Evolutionary conservation across 1,140 invertebrate genomes (phyloP), one percentile per base, ranked within the genome.

Genomic region (Meloidogyne floridensis): DNA sequence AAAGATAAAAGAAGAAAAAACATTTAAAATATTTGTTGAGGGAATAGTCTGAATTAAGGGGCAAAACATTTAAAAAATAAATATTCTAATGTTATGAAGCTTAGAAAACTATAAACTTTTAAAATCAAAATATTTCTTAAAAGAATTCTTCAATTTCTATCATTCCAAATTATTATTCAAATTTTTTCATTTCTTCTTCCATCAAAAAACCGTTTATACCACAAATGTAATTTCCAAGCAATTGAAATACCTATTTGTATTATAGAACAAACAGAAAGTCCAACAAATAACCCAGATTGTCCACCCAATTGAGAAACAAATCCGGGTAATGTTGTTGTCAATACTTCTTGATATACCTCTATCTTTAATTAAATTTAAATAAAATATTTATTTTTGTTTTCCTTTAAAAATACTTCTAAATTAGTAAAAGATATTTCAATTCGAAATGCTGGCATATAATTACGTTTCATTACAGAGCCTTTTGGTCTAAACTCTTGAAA

Each of bases 231-330:
- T 72, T 82, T 80, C 51, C 71, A 59, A 69, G 78, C 18, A 11
- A 71, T 43, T 13, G 76, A 80, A n/a, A 81, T 20, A 10, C 13
- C 32, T 51, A 81, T 81, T 72, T 81, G 80, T 51, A 80, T 71
- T 18, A 81, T 42, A 43, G 75, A 47, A 32, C 75, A 65, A 13
- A 81, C 56, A 32, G 80, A 81, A 54, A 81, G 65, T 9, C 80
- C 80, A 65, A 81, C 75, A 72, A 75, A 80, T 5, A 81, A 15
- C 5, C 76, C 80, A 4, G 65, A 80, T 72, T 88, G 87, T 4
- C 87, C 87, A 65, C 87, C 87, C 73, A 88, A 90, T 79, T 88
- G 87, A 32, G 87, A 88, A 88, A 88, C 90, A 79, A 88, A 88
- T 0, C 88, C 84, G 15, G 88, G 88, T 9, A 88, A 81, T 20